Percentiles rank a stretch among this genome's conserved stretches.
phyloP scores from a whole-genome alignment of 2,797 vertebrate species.

The Myotis vivesi region DNA sequence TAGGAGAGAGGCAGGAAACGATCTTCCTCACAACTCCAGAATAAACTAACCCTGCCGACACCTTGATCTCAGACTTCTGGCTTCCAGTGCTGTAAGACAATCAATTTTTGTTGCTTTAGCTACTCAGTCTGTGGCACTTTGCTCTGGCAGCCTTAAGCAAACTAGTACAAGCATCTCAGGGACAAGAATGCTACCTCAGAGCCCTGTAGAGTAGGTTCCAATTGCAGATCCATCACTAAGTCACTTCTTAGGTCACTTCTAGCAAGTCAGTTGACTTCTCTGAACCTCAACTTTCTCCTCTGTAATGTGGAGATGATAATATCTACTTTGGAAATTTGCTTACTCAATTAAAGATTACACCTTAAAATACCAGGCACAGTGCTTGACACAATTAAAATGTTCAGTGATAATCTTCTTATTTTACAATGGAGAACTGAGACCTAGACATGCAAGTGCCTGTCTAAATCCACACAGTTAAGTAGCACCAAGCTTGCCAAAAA shows the following conservation, averaged over 20 bases:
- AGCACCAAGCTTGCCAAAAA: not conserved
- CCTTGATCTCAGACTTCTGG: not conserved
- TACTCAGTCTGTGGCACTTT: not conserved
- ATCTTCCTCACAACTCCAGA: not conserved
- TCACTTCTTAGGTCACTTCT: not conserved
- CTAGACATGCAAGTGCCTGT: not conserved
- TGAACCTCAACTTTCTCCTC: not conserved
- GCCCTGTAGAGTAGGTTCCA: not conserved
- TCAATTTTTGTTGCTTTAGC: not conserved
- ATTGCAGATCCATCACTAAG: not conserved
- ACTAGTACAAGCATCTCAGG: not conserved
- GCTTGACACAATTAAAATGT: not conserved
- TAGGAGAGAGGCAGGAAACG: not conserved
- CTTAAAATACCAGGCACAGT: not conserved
- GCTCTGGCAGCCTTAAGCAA: not conserved
- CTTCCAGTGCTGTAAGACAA: not conserved
- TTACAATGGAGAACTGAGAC: not conserved
- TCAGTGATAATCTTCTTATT: not conserved
- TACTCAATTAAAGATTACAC: slow-evolving; percentile 34
- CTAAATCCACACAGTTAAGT: not conserved
- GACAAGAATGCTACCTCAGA: not conserved
- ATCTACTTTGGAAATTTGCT: slow-evolving; percentile 10
- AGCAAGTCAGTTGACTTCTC: not conserved
- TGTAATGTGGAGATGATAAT: slow-evolving; percentile 6
- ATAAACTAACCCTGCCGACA: not conserved